Evolutionary conservation across 2,888 invertebrate genomes (phyloP).

Genomic region (Penaeus monodon): DNA sequence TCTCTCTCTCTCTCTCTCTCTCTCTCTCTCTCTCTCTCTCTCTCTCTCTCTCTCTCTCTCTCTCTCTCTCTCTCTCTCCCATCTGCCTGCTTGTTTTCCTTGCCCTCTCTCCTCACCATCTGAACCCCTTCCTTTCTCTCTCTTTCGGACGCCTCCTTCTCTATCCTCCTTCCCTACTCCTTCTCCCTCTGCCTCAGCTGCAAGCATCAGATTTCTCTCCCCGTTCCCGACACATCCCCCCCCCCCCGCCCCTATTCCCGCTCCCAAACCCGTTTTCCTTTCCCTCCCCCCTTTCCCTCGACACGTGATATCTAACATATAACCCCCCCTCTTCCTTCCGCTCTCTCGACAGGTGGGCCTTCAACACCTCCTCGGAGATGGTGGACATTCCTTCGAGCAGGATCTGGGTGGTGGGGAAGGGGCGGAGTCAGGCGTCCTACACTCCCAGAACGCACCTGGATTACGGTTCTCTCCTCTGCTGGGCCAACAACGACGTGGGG

Average conservation of each 20-base stretch:
- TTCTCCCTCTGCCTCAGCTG: too few relatives aligned
- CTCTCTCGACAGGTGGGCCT: slow-evolving; percentile 60
- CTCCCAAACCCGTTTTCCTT: too few relatives aligned
- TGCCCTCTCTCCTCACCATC: too few relatives aligned
- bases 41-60: slow-evolving; percentile 5
- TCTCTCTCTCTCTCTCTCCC: slow-evolving; percentile 12
- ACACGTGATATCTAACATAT: too few relatives aligned
- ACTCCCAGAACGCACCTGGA: slow-evolving; percentile 91
- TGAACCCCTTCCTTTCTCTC: too few relatives aligned
- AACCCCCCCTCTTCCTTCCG: not conserved
- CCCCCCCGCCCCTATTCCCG: too few relatives aligned
- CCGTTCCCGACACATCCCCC: too few relatives aligned
- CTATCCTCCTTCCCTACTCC: too few relatives aligned
- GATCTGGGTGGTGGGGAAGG: slow-evolving; percentile 45
- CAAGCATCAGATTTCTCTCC: too few relatives aligned
- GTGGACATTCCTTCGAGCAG: slow-evolving; percentile 41
- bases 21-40: not conserved
- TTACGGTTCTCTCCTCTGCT: slow-evolving; percentile 89
- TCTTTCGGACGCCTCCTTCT: too few relatives aligned
- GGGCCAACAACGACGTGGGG: slow-evolving; percentile 88
- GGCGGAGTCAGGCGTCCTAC: slow-evolving; percentile 71
- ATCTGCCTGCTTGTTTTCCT: not conserved
- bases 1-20: too few relatives aligned
- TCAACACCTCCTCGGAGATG: slow-evolving; percentile 64
- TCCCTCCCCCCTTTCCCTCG: too few relatives aligned